Percentiles rank a stretch among this genome's conserved stretches.
phyloP scores from a whole-genome alignment of 2,797 vertebrate species.

The Triplophysa bombifrons region DNA sequence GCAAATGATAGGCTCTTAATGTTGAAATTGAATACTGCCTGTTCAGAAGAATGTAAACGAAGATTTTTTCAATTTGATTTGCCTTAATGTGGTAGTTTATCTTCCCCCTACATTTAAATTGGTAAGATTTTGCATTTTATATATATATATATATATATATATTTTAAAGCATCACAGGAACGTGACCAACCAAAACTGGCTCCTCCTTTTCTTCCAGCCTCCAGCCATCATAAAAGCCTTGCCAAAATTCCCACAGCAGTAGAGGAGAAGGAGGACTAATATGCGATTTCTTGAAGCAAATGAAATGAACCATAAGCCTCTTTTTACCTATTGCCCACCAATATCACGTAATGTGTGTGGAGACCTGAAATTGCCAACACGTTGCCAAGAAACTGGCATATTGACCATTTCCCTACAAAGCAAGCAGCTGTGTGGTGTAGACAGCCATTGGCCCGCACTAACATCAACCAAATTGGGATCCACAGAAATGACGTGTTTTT shows the following conservation, averaged over 20 bases:
- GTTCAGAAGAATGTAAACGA: conserved; percentile 65
- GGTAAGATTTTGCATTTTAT: no score
- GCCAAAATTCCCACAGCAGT: conserved; percentile 26
- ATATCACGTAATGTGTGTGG: conserved; percentile 11
- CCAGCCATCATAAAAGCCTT: background rate
- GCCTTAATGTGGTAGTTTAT: background rate
- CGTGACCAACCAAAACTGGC: background rate
- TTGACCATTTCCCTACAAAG: conserved; percentile 13
- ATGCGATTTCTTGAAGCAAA: conserved; percentile 43
- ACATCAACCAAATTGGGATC: background rate
- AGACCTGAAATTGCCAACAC: conserved; percentile 27
- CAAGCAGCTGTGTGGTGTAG: background rate
- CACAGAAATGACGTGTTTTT: no score
- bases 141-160: no score
- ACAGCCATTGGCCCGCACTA: background rate
- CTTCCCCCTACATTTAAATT: no score
- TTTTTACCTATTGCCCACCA: conserved; percentile 1
- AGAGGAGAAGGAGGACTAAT: conserved; percentile 26
- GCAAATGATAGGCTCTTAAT: conserved; percentile 56
- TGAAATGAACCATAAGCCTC: conserved; percentile 32
- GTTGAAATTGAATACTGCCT: conserved; percentile 60
- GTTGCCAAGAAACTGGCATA: background rate
- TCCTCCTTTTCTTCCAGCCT: conserved; percentile 3
- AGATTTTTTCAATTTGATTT: conserved; percentile 1
- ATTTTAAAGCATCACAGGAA: background rate